phyloP scores from a whole-genome alignment of 1,140 invertebrate genomes.

The Ericerus pela region DNA sequence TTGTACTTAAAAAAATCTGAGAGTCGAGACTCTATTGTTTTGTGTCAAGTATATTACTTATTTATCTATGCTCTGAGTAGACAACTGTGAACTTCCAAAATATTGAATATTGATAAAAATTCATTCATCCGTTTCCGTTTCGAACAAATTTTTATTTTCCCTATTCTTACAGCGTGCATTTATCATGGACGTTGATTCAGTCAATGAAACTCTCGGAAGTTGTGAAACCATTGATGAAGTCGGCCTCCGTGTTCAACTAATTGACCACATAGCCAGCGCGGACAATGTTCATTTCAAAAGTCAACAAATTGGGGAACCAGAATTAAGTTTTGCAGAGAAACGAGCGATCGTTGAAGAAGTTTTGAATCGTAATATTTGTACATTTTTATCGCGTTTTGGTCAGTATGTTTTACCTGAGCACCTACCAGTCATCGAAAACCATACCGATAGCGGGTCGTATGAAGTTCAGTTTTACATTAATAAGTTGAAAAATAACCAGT shows the following conservation, averaged over 20 bases:
- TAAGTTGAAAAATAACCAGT: constrained; percentile 1
- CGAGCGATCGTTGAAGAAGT: constrained; percentile 45
- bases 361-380: constrained; percentile 44
- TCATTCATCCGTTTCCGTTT: no score
- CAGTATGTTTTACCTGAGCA: constrained; percentile 49
- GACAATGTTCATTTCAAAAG: constrained; percentile 30
- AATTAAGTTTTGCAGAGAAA: constrained; percentile 52
- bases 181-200: no score
- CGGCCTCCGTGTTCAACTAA: background rate
- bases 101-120: no score
- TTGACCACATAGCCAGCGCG: background rate
- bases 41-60: no score
- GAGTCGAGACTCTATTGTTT: no score
- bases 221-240: no score
- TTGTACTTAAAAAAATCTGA: no score
- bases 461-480: constrained; percentile 1
- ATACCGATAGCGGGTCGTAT: constrained; percentile 25
- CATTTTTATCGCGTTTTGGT: constrained; percentile 63
- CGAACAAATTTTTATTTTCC: no score
- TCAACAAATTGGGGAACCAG: constrained; percentile 59
- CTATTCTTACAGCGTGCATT: no score
- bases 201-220: no score
- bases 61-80: no score
- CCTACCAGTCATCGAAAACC: constrained; percentile 44
- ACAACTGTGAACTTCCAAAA: no score